phyloP scores from a whole-genome alignment of 2,113 vertebrate species.

The Ramphastos sulfuratus region DNA sequence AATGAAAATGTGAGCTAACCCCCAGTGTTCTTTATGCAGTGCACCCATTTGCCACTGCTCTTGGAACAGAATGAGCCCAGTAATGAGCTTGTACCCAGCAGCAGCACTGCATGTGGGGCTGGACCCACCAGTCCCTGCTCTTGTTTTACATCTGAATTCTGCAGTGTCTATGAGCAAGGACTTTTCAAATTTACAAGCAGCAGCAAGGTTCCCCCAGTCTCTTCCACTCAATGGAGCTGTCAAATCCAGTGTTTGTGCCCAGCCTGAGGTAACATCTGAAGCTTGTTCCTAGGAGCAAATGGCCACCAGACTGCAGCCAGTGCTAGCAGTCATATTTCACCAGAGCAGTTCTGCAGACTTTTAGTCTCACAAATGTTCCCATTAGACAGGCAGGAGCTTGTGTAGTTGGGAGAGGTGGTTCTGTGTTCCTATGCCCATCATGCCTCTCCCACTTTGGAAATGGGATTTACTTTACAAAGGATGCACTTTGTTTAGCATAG shows the following conservation, averaged over 20 bases:
- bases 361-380: neutral
- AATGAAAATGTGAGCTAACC: neutral
- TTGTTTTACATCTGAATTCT: neutral
- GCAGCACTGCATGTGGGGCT: neutral
- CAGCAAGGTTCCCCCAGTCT: neutral
- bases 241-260: neutral
- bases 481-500: neutral
- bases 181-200: neutral
- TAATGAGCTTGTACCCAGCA: fast-evolving
- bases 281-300: neutral
- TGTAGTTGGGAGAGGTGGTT: neutral
- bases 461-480: neutral
- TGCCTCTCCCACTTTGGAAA: neutral
- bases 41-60: fast-evolving
- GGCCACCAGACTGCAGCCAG: neutral
- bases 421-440: neutral
- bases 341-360: neutral
- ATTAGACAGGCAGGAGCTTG: neutral
- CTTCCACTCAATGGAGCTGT: neutral
- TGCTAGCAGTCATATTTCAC: fast-evolving
- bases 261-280: fast-evolving
- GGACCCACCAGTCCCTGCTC: neutral
- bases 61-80: neutral
- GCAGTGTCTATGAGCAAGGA: neutral
- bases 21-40: too few species aligned